Evolutionary conservation across 2,113 vertebrate genomes (phyloP), one percentile per base, ranked within the genome.

Genomic region (Lichenostomus cassidix): DNA sequence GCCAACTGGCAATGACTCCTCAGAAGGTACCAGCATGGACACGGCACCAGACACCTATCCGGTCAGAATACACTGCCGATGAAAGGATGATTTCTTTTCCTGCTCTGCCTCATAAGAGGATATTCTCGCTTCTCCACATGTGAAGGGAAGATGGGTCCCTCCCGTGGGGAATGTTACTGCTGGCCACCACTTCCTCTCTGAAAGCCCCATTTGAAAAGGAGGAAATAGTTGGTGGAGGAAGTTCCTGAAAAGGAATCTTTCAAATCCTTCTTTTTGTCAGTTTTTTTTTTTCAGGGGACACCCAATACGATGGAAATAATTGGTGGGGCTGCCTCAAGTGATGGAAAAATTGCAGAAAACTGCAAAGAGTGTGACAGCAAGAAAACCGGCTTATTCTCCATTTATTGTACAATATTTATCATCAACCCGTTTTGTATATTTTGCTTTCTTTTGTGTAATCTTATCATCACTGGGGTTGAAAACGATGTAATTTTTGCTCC

Each of bases 401-500:
- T 97, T 97, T 96, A 94, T 97, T 95, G 93, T 96, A 96, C 96
- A 96, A 96, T 97, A 97, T 97, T 97, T 97, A 97, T 98, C 97
- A 94, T 97, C 97, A 93, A 89, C 88, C 76, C 92, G 33, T 96
- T 97, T 97, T 98, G 97, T 98, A 97, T 98, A 97, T 97, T 97
- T 97, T 97, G 95, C 96, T 98, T 97, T 97, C 96, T 96, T 97
- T 97, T 97, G 96, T 97, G 96, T 98, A 97, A 98, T 98, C 97
- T 98, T 98, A 97, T 97, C 96, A 97, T 97, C 96, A 96, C 95
- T 97, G 97, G 94, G 92, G 89, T 96, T 97, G 97, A 97, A 97
- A 98, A 98, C 96, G 95, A 97, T 97, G 97, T 97, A 97, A 98
- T 97, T 98, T 98, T 96, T 98, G 98, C 95, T 98, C 95, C 98